A percentile compares a stretch with the other conserved stretches of the same genome.
phyloP scores from a whole-genome alignment of 2,888 invertebrate genomes.

The Azorinus chamasolen region DNA sequence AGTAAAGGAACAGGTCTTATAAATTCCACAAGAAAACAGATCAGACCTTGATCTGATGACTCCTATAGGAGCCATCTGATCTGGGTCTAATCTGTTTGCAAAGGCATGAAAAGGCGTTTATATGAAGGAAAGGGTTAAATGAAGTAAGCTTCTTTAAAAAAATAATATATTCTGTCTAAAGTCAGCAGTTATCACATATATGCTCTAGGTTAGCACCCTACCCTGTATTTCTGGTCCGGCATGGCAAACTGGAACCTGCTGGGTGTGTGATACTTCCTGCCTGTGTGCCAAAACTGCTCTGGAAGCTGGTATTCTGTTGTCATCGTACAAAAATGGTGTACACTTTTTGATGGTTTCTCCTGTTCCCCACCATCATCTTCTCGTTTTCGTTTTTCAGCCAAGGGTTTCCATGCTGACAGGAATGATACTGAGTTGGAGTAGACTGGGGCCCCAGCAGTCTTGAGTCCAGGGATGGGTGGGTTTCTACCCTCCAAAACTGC shows the following conservation, averaged over 20 bases:
- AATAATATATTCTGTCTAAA: no score
- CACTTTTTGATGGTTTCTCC: constrained; percentile 65
- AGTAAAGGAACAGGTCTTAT: no score
- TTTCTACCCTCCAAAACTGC: constrained; percentile 69
- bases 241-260: constrained; percentile 74
- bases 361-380: constrained; percentile 49
- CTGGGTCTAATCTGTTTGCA: no score
- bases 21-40: no score
- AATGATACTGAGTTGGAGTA: constrained; percentile 75
- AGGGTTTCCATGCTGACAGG: constrained; percentile 81
- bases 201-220: no score
- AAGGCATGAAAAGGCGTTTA: no score
- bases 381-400: constrained; percentile 50
- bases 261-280: constrained; percentile 83
- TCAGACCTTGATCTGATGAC: no score
- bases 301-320: constrained; percentile 82
- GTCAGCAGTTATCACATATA: no score
- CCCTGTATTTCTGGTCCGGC: constrained; percentile 76
- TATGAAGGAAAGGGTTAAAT: no score
- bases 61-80: no score
- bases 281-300: constrained; percentile 76
- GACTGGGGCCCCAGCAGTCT: constrained; percentile 54
- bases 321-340: constrained; percentile 85
- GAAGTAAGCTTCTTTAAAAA: no score
- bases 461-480: constrained; percentile 59